Percentiles rank a stretch among this genome's conserved stretches.
phyloP scores from a whole-genome alignment of 1,140 invertebrate species.

The Orchestia grillus region DNA sequence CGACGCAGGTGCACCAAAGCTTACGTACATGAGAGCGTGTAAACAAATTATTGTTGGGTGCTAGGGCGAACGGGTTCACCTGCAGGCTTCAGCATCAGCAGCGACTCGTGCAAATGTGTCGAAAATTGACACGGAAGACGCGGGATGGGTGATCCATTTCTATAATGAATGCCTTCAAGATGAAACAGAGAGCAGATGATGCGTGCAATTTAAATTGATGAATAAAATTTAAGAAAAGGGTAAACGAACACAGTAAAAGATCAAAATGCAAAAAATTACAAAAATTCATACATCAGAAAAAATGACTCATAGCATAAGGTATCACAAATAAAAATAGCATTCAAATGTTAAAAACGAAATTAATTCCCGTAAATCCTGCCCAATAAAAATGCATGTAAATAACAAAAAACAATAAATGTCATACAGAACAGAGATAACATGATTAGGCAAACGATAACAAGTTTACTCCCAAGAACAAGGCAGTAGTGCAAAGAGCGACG shows the following conservation, averaged over 20 bases:
- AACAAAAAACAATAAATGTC: neutral
- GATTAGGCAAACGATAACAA: neutral
- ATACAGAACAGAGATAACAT: neutral
- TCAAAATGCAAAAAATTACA: conserved; percentile 39
- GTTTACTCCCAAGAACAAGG: conserved; percentile 3
- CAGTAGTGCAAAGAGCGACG: neutral
- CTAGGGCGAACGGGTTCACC: neutral
- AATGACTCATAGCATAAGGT: neutral
- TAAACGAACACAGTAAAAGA: neutral
- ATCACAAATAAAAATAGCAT: conserved; percentile 4
- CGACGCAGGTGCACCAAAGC: neutral
- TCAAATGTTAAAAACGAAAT: conserved; percentile 33
- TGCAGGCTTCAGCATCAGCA: neutral
- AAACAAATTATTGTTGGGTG: neutral
- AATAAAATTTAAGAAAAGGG: neutral
- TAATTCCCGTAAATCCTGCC: conserved; percentile 48
- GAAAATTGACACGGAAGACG: neutral
- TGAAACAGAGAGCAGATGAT: neutral
- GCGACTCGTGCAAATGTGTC: neutral
- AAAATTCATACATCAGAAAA: conserved; percentile 3
- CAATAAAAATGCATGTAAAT: conserved; percentile 32
- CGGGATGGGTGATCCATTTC: neutral
- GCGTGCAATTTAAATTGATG: neutral
- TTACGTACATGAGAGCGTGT: neutral
- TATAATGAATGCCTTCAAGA: neutral